Evolutionary conservation across 2,797 vertebrate genomes (phyloP), one percentile per base, ranked within the genome.

Genomic region (Vespertilio murinus): DNA sequence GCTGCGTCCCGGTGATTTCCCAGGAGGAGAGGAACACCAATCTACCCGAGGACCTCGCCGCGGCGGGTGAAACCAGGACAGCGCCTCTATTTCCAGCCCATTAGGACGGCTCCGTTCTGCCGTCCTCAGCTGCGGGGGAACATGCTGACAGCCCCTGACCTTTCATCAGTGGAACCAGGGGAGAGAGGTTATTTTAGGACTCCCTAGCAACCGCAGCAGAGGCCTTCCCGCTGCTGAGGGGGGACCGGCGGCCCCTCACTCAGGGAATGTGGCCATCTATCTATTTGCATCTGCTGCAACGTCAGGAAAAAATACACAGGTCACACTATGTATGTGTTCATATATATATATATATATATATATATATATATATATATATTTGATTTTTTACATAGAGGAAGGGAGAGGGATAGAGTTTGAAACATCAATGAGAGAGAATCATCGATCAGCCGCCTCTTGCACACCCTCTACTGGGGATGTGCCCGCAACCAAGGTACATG

Each of bases 1-100:
- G 97, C 97, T 98, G 97, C 88, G 97, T 98, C 97, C 94, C 93
- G 94, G 98, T 98, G 98, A 98, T 99, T 99, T 99, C 98, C 98
- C 98, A 79, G 83, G 98, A 98, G 98, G 98, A 97, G 98, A 96
- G 93, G 97, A 98, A 97, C 96, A 96, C 96, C 95, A 85, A 86
- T 94, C 95, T 94, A 47, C 38, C 28, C 80, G 87, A 95, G 90
- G 91, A 85, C 94, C 97, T 95, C 54, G 95, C 93, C 97, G 96
- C 97, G 93, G 98, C 97, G 98, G 98, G 97, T 98, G 96, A 98
- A 97, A 97, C 97, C 88, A 94, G 95, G 97, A 97, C 95, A 96
- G 94, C 97, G 80, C 97, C 98, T 97, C 95, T 95, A 95, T 91
- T 97, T 96, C 94, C 91, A 94, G 70, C 59, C 90, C 92, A 91